These are phyloP conservation scores for Phocoena phocoena DNA, from an alignment of 2,113 vertebrate genomes.

Conservation along the genomic window DNA sequence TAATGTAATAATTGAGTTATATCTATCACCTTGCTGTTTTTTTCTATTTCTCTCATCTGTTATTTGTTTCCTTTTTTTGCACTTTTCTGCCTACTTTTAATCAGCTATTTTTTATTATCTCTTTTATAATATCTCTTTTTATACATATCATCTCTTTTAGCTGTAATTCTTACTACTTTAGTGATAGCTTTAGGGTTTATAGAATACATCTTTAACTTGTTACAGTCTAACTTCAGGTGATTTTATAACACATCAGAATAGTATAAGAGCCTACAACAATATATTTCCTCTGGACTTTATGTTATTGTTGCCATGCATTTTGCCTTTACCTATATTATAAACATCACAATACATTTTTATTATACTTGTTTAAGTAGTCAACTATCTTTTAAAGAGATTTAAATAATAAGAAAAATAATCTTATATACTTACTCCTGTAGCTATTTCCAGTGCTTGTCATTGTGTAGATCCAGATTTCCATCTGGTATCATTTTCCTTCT, in stretches of 20 bases:
- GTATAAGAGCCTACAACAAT: background rate
- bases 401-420: background rate
- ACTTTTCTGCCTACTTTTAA: background rate
- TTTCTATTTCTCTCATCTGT: background rate
- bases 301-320: background rate
- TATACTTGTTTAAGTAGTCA: background rate
- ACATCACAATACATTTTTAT: background rate
- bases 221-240: background rate
- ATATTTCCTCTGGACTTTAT: background rate
- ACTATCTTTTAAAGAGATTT: background rate
- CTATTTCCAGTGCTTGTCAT: background rate
- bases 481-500: background rate
- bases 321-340: slow-evolving; percentile 10
- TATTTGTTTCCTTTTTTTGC: background rate
- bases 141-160: background rate
- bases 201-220: background rate
- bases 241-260: background rate
- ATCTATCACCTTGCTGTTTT: background rate
- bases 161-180: background rate
- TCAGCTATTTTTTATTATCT: background rate
- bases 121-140: background rate
- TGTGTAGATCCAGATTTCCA: background rate
- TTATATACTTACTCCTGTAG: background rate
- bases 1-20: background rate
- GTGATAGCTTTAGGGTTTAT: background rate